Conservation (phyloP, 2,113 vertebrate genomes). For the Prolemur simus region DNA sequence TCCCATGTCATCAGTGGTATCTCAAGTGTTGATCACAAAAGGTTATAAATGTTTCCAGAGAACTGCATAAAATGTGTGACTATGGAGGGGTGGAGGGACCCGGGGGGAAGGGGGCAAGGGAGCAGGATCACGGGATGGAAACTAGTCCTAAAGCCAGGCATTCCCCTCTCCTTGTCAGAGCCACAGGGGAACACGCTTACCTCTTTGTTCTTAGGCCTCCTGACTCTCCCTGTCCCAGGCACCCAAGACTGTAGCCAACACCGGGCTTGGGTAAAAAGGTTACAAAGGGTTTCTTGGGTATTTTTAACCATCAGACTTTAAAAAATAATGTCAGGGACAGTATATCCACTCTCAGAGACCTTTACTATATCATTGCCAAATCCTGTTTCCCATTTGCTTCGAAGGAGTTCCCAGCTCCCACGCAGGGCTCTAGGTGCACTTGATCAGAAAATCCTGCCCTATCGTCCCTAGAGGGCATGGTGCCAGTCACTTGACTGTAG, state of each 20-base stretch:
- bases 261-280: background rate
- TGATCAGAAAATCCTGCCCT: background rate
- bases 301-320: background rate
- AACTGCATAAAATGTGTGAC: background rate
- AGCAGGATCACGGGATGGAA: background rate
- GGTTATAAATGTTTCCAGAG: background rate
- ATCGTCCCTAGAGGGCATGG: background rate
- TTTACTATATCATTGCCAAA: background rate
- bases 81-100: background rate
- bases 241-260: background rate
- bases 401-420: background rate
- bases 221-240: background rate
- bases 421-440: background rate
- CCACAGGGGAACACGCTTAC: background rate
- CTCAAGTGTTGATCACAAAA: background rate
- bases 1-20: background rate
- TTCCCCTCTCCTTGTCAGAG: background rate
- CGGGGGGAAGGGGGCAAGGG: background rate
- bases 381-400: background rate
- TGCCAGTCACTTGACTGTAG: background rate
- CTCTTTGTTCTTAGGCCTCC: background rate
- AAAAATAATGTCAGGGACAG: background rate
- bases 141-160: background rate
- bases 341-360: background rate
- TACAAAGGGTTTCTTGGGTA: background rate